Evolutionary conservation across 2,888 invertebrate genomes (phyloP).

Genomic region (Agrenia bidenticulata): DNA sequence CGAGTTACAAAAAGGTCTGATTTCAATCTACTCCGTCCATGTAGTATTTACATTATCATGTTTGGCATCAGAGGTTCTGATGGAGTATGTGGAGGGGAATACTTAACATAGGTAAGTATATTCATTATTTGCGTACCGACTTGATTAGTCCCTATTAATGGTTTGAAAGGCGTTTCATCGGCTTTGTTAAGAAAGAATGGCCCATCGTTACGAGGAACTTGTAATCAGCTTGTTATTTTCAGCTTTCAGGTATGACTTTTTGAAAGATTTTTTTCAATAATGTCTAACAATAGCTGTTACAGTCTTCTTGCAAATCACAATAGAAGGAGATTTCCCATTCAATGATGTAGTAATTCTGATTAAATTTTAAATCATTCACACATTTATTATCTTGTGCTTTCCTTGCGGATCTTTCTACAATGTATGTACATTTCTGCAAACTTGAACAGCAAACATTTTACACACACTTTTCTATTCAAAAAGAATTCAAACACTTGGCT

Average conservation of each 20-base stretch:
- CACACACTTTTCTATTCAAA: too few relatives aligned
- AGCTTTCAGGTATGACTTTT: not conserved
- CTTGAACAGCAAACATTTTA: too few relatives aligned
- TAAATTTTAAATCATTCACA: too few relatives aligned
- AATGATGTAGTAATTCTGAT: too few relatives aligned
- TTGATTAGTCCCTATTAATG: not conserved
- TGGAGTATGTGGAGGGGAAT: not conserved
- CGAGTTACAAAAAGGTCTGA: not conserved
- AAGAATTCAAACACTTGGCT: too few relatives aligned
- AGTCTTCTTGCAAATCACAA: too few relatives aligned
- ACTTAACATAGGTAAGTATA: not conserved
- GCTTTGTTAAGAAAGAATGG: conserved; percentile 1
- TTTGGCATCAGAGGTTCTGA: not conserved
- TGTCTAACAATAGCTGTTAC: too few relatives aligned
- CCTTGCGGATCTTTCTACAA: too few relatives aligned
- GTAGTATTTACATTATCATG: not conserved
- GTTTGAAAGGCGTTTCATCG: conserved; percentile 5
- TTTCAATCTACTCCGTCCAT: not conserved
- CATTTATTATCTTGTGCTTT: too few relatives aligned
- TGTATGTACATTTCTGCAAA: too few relatives aligned
- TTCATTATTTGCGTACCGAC: not conserved
- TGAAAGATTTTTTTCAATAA: too few relatives aligned
- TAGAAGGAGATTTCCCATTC: too few relatives aligned
- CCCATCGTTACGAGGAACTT: not conserved
- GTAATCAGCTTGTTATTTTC: not conserved